Percentiles rank a stretch among this genome's conserved stretches.
These are phyloP conservation scores for Empidonax traillii DNA, from an alignment of 2,113 vertebrate genomes.

Conservation along the genomic window DNA sequence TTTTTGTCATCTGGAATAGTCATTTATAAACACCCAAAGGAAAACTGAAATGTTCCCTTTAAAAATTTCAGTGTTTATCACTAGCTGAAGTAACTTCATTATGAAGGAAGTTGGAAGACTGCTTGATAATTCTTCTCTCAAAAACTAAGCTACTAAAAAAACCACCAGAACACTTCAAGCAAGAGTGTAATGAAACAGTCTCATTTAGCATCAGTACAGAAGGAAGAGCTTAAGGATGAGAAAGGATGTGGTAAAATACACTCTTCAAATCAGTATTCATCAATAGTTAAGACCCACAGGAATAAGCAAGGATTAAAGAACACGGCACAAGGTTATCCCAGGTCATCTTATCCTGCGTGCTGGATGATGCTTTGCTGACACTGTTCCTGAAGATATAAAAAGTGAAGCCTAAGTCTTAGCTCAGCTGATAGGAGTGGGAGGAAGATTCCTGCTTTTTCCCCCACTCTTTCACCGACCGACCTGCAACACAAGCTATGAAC, in stretches of 20 bases:
- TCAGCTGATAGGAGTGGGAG: not conserved
- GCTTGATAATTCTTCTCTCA: not conserved
- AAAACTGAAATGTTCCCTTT: conserved; percentile 1
- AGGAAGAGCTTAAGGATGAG: conserved; percentile 30
- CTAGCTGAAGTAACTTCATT: not conserved
- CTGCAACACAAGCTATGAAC: not conserved
- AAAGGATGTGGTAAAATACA: conserved; percentile 16
- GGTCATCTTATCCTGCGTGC: conserved; percentile 33
- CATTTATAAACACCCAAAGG: conserved; percentile 18
- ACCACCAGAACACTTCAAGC: not conserved
- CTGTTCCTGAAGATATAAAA: conserved; percentile 10
- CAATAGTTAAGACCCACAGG: conserved; percentile 25
- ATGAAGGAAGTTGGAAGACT: not conserved
- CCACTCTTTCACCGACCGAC: not conserved
- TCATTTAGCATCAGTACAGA: not conserved
- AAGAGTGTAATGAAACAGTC: not conserved
- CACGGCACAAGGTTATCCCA: not conserved
- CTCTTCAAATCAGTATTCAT: conserved; percentile 21
- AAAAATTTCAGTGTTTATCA: not conserved
- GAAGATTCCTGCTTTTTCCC: not conserved
- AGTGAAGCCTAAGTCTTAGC: not conserved
- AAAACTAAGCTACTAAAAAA: conserved; percentile 14
- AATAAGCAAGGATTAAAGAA: conserved; percentile 51
- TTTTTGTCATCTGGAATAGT: conserved; percentile 1
- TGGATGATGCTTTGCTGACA: conserved; percentile 30